phyloP scores from a whole-genome alignment of 2,888 invertebrate genomes.

The Sturmia bella region DNA sequence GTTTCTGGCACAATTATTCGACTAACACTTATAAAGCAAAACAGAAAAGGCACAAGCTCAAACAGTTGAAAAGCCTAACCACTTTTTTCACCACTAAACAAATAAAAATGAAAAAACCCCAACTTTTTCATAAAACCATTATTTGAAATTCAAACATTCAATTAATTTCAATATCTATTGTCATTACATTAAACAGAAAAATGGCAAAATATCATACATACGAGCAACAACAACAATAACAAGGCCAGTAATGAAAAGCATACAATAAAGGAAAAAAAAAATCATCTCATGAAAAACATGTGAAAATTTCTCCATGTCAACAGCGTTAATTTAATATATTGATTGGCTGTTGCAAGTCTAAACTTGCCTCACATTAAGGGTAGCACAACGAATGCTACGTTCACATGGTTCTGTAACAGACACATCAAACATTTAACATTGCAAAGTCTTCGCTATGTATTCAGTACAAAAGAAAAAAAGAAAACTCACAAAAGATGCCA shows the following conservation, averaged over 20 bases:
- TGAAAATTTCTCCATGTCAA: conserved; percentile 54
- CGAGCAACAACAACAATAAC: conserved; percentile 6
- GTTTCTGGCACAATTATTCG: background rate
- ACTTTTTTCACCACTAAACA: too few relatives aligned
- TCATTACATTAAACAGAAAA: conserved; percentile 37
- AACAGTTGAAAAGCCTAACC: too few relatives aligned
- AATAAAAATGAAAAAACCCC: too few relatives aligned
- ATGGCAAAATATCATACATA: conserved; percentile 5
- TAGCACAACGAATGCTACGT: conserved; percentile 4
- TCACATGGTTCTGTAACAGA: conserved; percentile 31
- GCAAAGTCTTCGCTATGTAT: background rate
- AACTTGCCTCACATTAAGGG: conserved; percentile 40
- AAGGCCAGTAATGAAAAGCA: conserved; percentile 14
- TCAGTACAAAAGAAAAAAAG: background rate
- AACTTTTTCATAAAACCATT: background rate
- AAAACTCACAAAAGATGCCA: conserved; percentile 37
- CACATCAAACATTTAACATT: background rate
- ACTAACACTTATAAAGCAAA: too few relatives aligned
- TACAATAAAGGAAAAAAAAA: background rate
- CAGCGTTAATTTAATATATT: conserved; percentile 61
- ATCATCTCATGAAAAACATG: conserved; percentile 46
- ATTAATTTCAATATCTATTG: conserved; percentile 24
- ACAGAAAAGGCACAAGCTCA: too few relatives aligned
- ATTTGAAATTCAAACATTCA: conserved; percentile 1
- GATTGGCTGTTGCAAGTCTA: conserved; percentile 34